phyloP scores from a whole-genome alignment of 2,888 invertebrate species.

The Stenoptilia bipunctidactyla region DNA sequence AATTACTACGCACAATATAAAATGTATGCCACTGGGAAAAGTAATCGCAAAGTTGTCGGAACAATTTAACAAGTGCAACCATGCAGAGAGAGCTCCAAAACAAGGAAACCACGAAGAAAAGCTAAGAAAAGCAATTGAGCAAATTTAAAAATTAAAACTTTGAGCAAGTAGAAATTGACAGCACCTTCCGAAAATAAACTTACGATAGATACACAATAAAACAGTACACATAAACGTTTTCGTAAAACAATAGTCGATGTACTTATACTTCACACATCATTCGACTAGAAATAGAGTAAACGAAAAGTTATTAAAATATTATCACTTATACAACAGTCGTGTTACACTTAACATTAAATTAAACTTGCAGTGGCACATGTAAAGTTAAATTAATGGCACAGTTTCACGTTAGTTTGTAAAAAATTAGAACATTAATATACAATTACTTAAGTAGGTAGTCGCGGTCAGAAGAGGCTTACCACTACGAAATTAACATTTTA shows the following conservation, averaged over 20 bases:
- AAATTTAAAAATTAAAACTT: conserved; percentile 58
- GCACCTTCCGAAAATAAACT: conserved; percentile 45
- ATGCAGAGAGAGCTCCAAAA: conserved; percentile 13
- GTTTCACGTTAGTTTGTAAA: conserved; percentile 68
- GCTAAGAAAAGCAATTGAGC: conserved; percentile 50
- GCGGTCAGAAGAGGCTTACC: conserved; percentile 30
- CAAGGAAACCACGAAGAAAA: background rate
- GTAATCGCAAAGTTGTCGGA: conserved; percentile 16
- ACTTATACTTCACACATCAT: conserved; percentile 39
- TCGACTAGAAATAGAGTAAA: conserved; percentile 66
- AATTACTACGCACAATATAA: conserved; percentile 43
- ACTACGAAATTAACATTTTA: conserved; percentile 1
- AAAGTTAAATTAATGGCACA: conserved; percentile 70
- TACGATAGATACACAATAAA: conserved; percentile 24
- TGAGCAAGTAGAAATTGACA: conserved; percentile 59
- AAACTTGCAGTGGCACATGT: conserved; percentile 64
- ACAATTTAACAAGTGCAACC: conserved; percentile 31
- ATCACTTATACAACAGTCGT: conserved; percentile 67
- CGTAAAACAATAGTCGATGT: conserved; percentile 27
- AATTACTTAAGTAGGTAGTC: conserved; percentile 35
- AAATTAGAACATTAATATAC: conserved; percentile 52
- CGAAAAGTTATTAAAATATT: conserved; percentile 42
- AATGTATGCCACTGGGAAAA: conserved; percentile 56
- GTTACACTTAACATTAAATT: conserved; percentile 59
- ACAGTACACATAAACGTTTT: conserved; percentile 31